Evolutionary conservation across 2,797 vertebrate genomes (phyloP).

Genomic region (Bufotes viridis): DNA sequence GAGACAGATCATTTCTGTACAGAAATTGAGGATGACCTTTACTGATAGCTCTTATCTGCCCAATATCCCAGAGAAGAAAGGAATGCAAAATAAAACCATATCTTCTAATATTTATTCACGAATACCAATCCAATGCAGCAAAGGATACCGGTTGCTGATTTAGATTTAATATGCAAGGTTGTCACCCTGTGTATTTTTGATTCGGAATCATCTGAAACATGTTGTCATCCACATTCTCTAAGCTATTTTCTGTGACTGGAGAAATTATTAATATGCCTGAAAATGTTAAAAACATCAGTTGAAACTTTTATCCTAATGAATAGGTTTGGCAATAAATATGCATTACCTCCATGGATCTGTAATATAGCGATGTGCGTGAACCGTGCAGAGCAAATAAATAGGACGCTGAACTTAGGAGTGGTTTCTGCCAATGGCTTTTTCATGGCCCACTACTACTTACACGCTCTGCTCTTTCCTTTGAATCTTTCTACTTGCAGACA

Average conservation of each 20-base stretch:
- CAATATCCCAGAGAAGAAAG: slow-evolving; percentile 83
- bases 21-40: slow-evolving; percentile 99
- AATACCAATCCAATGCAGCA: slow-evolving; percentile 72
- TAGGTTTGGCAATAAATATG: background rate
- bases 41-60: slow-evolving; percentile 90
- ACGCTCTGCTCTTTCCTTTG: background rate
- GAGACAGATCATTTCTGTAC: slow-evolving; percentile 99
- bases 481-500: background rate
- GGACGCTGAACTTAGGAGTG: background rate
- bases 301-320: background rate
- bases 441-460: background rate
- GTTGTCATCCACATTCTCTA: background rate
- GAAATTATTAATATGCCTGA: background rate
- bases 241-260: background rate
- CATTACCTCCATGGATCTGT: background rate
- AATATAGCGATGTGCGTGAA: background rate
- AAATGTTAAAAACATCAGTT: background rate
- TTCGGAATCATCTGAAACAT: slow-evolving; percentile 25
- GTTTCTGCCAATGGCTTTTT: background rate
- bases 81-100: slow-evolving; percentile 66
- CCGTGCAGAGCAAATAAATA: background rate
- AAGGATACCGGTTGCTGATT: slow-evolving; percentile 35
- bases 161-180: slow-evolving; percentile 48
- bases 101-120: slow-evolving; percentile 73
- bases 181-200: slow-evolving; percentile 27